Evolutionary conservation across 64 coral and sea anemone genomes (phyloP).

Genomic region (Acropora yongei): DNA sequence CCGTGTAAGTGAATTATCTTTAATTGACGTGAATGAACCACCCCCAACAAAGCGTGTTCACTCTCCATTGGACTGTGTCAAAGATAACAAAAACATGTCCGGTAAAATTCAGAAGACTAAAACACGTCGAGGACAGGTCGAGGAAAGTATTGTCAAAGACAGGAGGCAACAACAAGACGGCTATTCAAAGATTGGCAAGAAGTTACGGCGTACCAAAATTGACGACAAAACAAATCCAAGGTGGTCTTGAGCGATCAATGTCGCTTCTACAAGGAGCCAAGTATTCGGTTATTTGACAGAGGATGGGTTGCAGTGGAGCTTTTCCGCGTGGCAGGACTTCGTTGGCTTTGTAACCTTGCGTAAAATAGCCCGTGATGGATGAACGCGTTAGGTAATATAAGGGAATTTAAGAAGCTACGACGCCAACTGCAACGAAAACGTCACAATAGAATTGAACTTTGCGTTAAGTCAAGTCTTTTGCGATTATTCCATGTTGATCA

Average conservation of each 20-base stretch:
- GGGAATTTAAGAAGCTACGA: too few species aligned
- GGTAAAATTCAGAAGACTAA: slow-evolving; percentile 27
- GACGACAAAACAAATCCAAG: slow-evolving; percentile 23
- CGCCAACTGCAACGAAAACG: too few species aligned
- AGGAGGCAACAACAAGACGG: not conserved
- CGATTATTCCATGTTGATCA: too few species aligned
- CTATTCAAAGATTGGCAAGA: not conserved
- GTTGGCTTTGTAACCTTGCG: not conserved
- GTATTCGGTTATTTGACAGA: not conserved
- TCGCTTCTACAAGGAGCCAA: not conserved
- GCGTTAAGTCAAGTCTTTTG: too few species aligned
- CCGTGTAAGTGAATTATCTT: slow-evolving; percentile 37
- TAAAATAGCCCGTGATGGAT: too few species aligned
- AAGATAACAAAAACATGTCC: not conserved
- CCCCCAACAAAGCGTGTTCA: not conserved
- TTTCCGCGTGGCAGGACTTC: too few species aligned
- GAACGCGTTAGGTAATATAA: too few species aligned
- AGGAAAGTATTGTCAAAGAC: not conserved
- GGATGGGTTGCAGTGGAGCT: too few species aligned
- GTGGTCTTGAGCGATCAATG: not conserved
- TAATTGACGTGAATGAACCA: slow-evolving; percentile 33
- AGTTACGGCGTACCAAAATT: not conserved
- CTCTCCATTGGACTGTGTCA: not conserved
- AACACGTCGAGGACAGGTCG: not conserved
- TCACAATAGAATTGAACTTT: too few species aligned